These are phyloP conservation scores for Poecilia gillii DNA, from an alignment of 2,797 vertebrate genomes.

Conservation along the genomic window DNA sequence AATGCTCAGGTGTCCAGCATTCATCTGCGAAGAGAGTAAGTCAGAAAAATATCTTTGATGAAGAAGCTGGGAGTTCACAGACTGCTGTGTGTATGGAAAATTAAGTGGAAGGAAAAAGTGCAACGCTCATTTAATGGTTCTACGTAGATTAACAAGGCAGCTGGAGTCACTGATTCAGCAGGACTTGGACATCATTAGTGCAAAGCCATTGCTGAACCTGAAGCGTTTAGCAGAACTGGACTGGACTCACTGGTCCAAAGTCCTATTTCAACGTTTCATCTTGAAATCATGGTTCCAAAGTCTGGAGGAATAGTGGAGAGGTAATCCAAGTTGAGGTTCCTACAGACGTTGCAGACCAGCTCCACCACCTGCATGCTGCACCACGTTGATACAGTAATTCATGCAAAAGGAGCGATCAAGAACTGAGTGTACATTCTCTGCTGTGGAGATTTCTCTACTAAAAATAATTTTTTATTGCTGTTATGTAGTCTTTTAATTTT, in stretches of 20 bases:
- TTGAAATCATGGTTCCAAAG: neutral
- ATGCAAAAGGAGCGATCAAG: neutral
- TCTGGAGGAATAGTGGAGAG: neutral
- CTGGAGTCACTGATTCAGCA: neutral
- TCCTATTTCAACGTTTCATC: neutral
- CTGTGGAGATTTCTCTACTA: neutral
- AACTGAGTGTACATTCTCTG: neutral
- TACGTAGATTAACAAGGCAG: neutral
- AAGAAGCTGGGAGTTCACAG: neutral
- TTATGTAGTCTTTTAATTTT: neutral
- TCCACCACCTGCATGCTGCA: neutral
- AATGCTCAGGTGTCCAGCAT: neutral
- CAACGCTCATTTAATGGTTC: neutral
- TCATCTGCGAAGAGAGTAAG: neutral
- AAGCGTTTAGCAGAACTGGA: neutral
- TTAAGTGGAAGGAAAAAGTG: neutral
- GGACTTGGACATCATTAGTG: neutral
- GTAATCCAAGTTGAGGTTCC: neutral
- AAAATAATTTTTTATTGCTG: neutral
- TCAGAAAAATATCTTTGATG: neutral
- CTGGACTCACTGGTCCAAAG: neutral
- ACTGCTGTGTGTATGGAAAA: neutral
- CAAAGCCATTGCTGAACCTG: neutral
- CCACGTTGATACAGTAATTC: neutral
- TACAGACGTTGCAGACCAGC: neutral